Percentiles rank a stretch among this genome's conserved stretches.
These are phyloP conservation scores for Brachyopa scutellaris DNA, from an alignment of 2,888 invertebrate genomes.

Conservation along the genomic window DNA sequence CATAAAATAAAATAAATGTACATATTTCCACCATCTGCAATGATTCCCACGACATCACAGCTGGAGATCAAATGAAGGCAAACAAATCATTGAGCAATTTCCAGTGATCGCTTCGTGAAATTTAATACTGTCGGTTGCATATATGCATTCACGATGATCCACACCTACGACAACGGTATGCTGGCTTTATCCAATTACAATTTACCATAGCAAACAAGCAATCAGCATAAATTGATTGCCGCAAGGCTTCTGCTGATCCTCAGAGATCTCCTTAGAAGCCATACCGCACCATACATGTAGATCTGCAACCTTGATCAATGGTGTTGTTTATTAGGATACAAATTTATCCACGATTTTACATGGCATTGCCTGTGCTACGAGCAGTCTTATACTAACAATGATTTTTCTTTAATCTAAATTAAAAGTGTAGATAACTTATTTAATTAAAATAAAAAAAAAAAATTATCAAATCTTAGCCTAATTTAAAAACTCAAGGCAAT, in stretches of 20 bases:
- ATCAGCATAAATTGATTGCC: constrained; percentile 64
- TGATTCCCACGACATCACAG: constrained; percentile 11
- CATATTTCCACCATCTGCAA: no score
- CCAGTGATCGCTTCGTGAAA: constrained; percentile 41
- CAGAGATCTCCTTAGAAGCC: constrained; percentile 22
- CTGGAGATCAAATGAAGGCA: constrained; percentile 16
- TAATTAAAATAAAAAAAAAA: no score
- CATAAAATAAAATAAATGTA: no score
- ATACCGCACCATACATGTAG: neutral
- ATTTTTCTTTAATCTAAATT: no score
- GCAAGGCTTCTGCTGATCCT: constrained; percentile 59
- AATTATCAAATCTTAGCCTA: no score
- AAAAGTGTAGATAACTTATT: no score
- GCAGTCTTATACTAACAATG: no score
- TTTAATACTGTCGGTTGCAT: constrained; percentile 10
- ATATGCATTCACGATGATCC: constrained; percentile 9
- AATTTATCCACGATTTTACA: neutral
- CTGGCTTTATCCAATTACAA: constrained; percentile 62
- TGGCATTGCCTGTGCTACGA: no score
- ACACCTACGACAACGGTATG: constrained; percentile 33
- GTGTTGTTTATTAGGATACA: constrained; percentile 12
- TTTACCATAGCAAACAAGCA: constrained; percentile 57
- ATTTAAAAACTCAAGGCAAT: no score
- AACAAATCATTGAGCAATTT: constrained; percentile 59
- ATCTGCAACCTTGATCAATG: constrained; percentile 28